Conservation (phyloP, 2,797 vertebrate species). For the Lithobates pipiens region DNA sequence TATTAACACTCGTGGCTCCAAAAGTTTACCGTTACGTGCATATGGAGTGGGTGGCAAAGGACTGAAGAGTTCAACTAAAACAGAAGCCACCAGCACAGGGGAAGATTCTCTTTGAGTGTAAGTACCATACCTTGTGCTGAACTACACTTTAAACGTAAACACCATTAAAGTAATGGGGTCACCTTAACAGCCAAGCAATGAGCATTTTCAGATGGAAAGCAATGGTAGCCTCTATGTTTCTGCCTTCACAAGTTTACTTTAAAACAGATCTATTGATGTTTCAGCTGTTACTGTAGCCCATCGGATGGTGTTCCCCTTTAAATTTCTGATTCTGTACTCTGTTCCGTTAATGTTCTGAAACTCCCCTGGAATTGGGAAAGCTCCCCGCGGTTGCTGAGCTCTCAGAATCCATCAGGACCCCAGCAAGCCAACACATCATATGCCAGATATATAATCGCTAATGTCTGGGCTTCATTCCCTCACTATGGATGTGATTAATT, state of each 20-base stretch:
- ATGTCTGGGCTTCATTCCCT: slow-evolving; percentile 37
- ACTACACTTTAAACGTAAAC: too few relatives aligned
- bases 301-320: slow-evolving; percentile 15
- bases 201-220: too few relatives aligned
- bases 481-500: slow-evolving; percentile 41
- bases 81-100: too few relatives aligned
- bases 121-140: too few relatives aligned
- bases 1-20: too few relatives aligned
- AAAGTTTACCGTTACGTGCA: too few relatives aligned
- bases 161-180: too few relatives aligned
- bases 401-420: slow-evolving; percentile 50
- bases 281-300: not conserved
- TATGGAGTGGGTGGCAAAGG: too few relatives aligned
- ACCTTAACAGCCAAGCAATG: too few relatives aligned
- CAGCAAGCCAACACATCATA: slow-evolving; percentile 40
- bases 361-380: slow-evolving; percentile 30
- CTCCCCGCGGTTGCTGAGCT: slow-evolving; percentile 35
- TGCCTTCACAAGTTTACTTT: not conserved
- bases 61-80: too few relatives aligned
- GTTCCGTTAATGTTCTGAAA: slow-evolving; percentile 45
- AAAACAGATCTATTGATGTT: not conserved
- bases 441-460: slow-evolving; percentile 53
- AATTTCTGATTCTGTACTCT: slow-evolving; percentile 24
- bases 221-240: not conserved
- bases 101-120: too few relatives aligned